These are phyloP conservation scores for Drosophila testacea DNA, from an alignment of 2,888 invertebrate species.

Conservation along the genomic window DNA sequence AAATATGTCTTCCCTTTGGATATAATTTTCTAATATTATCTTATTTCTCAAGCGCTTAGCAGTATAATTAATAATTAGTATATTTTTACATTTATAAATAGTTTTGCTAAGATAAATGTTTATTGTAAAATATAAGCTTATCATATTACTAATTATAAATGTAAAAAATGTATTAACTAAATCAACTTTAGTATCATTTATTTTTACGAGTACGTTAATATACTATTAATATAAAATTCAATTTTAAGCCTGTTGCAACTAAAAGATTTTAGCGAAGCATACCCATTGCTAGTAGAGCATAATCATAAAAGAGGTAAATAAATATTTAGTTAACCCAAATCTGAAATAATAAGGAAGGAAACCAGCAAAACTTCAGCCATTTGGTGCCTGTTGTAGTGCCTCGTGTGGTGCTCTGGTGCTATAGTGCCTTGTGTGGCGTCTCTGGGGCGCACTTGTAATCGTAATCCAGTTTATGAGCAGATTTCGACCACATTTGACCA, in stretches of 20 bases:
- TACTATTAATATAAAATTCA: no score
- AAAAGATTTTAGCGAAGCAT: background rate
- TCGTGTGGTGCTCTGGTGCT: slow-evolving; percentile 5
- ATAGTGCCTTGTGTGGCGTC: slow-evolving; percentile 37
- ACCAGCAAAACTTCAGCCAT: slow-evolving; percentile 28
- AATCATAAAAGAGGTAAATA: slow-evolving; percentile 31
- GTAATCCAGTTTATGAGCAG: slow-evolving; percentile 70
- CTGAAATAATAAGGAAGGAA: slow-evolving; percentile 72
- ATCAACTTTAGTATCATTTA: no score
- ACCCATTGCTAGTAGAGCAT: slow-evolving; percentile 17
- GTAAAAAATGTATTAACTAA: no score
- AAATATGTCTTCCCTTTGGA: no score
- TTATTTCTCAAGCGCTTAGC: no score
- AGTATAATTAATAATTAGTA: no score
- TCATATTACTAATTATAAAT: no score
- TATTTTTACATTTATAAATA: no score
- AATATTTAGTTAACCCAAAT: slow-evolving; percentile 77
- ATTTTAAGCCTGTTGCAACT: slow-evolving; percentile 1
- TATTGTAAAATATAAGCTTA: no score
- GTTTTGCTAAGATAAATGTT: no score
- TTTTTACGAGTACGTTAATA: no score
- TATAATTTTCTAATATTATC: no score
- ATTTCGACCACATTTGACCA: slow-evolving; percentile 68
- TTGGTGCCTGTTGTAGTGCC: slow-evolving; percentile 8
- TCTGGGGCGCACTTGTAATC: slow-evolving; percentile 71